A percentile compares a stretch with the other conserved stretches of the same genome.
phyloP scores from a whole-genome alignment of 2,888 invertebrate species.

The Cactoblastis cactorum region DNA sequence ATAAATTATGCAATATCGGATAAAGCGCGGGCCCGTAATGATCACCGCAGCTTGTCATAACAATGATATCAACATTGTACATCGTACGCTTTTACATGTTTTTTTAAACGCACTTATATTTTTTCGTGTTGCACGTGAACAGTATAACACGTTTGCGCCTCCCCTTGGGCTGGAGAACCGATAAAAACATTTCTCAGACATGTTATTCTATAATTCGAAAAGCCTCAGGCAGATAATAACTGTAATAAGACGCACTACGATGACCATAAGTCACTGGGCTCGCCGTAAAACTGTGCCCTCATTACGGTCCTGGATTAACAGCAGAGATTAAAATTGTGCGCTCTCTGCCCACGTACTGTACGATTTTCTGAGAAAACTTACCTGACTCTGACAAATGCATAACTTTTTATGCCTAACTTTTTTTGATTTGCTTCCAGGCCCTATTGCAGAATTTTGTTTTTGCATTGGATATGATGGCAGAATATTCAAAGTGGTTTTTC shows the following conservation, averaged over 20 bases:
- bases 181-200: constrained; percentile 32
- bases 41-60: constrained; percentile 5
- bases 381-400: neutral
- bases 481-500: too few species aligned
- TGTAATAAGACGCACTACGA: constrained; percentile 54
- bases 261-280: constrained; percentile 57
- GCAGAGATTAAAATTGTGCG: constrained; percentile 26
- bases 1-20: neutral
- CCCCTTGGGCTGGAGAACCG: constrained; percentile 36
- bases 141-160: constrained; percentile 25
- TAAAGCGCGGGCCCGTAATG: neutral
- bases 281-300: constrained; percentile 25
- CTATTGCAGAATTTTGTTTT: too few species aligned
- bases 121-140: constrained; percentile 17
- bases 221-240: constrained; percentile 59
- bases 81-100: constrained; percentile 15
- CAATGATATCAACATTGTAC: constrained; percentile 8
- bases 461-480: too few species aligned
- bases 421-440: too few species aligned
- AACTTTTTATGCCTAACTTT: neutral
- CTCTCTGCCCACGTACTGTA: neutral
- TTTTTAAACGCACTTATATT: constrained; percentile 1
- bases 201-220: constrained; percentile 56
- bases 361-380: neutral
- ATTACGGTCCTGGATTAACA: constrained; percentile 34